Percentiles rank a stretch among this genome's conserved stretches.
Evolutionary conservation across 2,888 invertebrate species (phyloP).

Genomic region (Chymomyza caudatula): DNA sequence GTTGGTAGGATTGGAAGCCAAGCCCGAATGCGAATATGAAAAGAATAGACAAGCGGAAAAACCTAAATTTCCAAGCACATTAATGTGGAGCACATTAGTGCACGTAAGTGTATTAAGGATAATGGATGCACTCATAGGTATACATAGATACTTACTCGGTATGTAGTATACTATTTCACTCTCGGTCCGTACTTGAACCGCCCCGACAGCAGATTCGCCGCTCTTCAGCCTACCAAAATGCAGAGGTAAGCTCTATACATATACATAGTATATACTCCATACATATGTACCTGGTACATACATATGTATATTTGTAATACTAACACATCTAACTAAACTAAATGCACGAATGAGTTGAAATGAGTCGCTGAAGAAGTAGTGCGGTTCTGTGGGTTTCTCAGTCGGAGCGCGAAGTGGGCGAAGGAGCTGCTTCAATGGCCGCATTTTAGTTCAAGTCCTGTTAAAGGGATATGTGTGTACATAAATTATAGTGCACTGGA

Average conservation of each 20-base stretch:
- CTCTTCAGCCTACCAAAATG: too few relatives aligned
- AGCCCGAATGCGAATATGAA: not conserved
- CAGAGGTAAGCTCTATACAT: constrained; percentile 25
- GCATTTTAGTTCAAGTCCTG: not conserved
- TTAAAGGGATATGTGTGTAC: not conserved
- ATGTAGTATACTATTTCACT: constrained; percentile 46
- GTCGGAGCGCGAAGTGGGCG: not conserved
- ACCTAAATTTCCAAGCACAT: constrained; percentile 54
- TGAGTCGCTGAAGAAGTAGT: not conserved
- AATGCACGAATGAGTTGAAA: not conserved
- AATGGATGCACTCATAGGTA: constrained; percentile 72
- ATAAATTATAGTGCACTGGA: not conserved
- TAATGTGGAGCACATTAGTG: constrained; percentile 51
- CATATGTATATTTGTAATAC: not conserved
- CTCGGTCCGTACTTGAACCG: too few relatives aligned
- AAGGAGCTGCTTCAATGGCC: not conserved
- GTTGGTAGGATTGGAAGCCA: not conserved
- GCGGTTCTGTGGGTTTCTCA: not conserved
- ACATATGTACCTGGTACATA: too few relatives aligned
- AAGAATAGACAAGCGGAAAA: constrained; percentile 22
- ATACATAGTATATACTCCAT: too few relatives aligned
- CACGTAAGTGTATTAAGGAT: constrained; percentile 70
- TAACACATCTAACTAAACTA: not conserved
- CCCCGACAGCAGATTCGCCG: too few relatives aligned
- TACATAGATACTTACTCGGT: constrained; percentile 19